A percentile compares a stretch with the other conserved stretches of the same genome.
phyloP scores from a whole-genome alignment of 2,797 vertebrate genomes.

The Melanotaenia nigrans region DNA sequence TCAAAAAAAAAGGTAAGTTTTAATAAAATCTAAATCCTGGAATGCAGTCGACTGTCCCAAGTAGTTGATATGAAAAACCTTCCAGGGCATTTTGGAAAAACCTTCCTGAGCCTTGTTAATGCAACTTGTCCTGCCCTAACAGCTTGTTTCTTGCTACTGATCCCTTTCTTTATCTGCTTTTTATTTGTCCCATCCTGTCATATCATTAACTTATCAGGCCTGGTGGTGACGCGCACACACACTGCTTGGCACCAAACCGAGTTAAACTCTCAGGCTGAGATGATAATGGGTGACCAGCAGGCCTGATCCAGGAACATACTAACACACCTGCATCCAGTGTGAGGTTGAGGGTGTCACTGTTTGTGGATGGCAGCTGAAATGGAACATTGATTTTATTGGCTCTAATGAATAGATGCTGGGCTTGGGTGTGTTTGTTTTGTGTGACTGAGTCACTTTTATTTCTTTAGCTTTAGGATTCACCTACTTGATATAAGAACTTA shows the following conservation, averaged over 20 bases:
- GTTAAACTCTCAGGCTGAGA: not conserved
- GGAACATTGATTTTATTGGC: constrained; percentile 11
- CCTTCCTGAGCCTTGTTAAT: constrained; percentile 7
- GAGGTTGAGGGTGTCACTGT: constrained; percentile 30
- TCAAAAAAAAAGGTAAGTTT: constrained; percentile 43
- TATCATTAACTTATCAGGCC: constrained; percentile 34
- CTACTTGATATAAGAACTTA: not conserved
- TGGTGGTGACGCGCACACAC: constrained; percentile 13
- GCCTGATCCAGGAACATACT: constrained; percentile 36
- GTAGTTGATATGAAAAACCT: not conserved
- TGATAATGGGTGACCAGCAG: constrained; percentile 9
- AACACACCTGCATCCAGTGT: constrained; percentile 52
- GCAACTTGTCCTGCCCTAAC: constrained; percentile 61
- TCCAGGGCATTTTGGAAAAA: constrained; percentile 4
- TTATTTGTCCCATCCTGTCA: constrained; percentile 16
- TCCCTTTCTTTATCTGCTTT: constrained; percentile 38
- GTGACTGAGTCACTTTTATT: not conserved
- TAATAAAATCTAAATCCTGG: not conserved
- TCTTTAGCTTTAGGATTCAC: not conserved
- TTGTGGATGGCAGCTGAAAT: constrained; percentile 16
- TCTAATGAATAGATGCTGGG: constrained; percentile 20
- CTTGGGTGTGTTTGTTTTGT: constrained; percentile 6
- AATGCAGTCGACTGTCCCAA: constrained; percentile 22
- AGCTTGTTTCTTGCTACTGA: constrained; percentile 71
- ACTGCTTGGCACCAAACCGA: not conserved